A percentile compares a stretch with the other conserved stretches of the same genome.
These are phyloP conservation scores for Muntiacus reevesi DNA, from an alignment of 2,113 vertebrate genomes.

Conservation along the genomic window DNA sequence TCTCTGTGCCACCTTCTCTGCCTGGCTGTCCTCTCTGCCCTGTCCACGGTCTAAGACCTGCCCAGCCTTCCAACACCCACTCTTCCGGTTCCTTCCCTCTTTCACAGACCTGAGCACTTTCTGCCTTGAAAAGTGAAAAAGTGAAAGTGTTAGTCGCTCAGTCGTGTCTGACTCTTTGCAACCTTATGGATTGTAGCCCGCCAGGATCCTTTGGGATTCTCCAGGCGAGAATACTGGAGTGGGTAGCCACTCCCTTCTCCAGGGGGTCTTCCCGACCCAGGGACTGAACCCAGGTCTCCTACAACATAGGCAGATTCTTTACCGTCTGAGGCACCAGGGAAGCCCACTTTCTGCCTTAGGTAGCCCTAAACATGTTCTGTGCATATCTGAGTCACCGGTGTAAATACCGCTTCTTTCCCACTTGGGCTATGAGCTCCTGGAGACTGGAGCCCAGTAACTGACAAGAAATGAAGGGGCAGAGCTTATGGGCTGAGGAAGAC, in stretches of 20 bases:
- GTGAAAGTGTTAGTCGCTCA: not conserved
- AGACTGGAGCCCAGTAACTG: not conserved
- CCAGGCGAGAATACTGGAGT: not conserved
- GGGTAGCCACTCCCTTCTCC: not conserved
- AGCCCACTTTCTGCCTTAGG: not conserved
- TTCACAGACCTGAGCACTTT: not conserved
- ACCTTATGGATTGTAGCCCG: accelerated
- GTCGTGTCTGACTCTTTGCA: not conserved
- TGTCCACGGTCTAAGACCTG: not conserved
- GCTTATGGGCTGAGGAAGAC: not conserved
- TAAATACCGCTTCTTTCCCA: not conserved
- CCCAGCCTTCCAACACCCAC: not conserved
- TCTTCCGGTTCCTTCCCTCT: not conserved
- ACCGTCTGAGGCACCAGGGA: not conserved
- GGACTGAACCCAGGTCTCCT: not conserved
- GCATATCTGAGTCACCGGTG: too few species aligned
- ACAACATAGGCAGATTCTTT: too few species aligned
- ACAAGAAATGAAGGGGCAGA: not conserved
- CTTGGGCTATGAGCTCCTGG: not conserved
- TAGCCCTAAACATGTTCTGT: not conserved
- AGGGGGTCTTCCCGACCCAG: not conserved
- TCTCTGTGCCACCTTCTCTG: not conserved
- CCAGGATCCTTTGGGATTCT: not conserved
- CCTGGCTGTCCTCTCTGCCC: not conserved
- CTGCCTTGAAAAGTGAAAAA: not conserved